Conservation (phyloP, 2,797 vertebrate genomes). For the Oryzias sinensis region DNA sequence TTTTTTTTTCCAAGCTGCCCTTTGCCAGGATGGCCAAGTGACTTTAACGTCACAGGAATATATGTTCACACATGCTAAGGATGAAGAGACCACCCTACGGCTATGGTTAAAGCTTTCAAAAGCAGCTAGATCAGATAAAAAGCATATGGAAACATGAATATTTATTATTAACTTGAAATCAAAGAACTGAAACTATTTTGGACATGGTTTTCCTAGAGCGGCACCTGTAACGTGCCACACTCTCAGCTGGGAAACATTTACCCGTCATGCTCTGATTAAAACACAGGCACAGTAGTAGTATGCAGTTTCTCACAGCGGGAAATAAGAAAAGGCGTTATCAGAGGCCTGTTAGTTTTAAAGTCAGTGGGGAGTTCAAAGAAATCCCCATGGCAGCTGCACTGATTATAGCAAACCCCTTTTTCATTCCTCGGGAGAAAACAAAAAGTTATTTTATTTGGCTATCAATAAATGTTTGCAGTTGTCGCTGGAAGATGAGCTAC, state of each 20-base stretch:
- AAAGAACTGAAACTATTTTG: too few species aligned
- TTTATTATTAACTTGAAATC: too few species aligned
- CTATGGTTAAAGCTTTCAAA: too few species aligned
- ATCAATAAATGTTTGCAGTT: not conserved
- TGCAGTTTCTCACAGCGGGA: not conserved
- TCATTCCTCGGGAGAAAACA: not conserved
- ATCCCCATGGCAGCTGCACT: not conserved
- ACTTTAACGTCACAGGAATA: conserved; percentile 8
- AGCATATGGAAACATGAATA: too few species aligned
- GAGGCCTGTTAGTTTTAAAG: not conserved
- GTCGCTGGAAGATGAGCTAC: not conserved
- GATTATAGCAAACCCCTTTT: not conserved
- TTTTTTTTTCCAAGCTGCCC: not conserved
- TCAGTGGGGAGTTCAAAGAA: not conserved
- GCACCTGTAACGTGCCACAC: not conserved
- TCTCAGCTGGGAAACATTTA: too few species aligned
- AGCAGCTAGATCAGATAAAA: too few species aligned
- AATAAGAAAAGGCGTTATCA: not conserved
- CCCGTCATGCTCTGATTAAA: too few species aligned
- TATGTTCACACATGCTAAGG: conserved; percentile 17
- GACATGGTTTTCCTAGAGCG: not conserved
- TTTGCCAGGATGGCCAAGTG: conserved; percentile 8
- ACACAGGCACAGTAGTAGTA: too few species aligned
- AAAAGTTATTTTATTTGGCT: not conserved
- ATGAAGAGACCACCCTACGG: too few species aligned